These are phyloP conservation scores for Puntigrus tetrazona DNA, from an alignment of 2,113 vertebrate species.

Conservation along the genomic window DNA sequence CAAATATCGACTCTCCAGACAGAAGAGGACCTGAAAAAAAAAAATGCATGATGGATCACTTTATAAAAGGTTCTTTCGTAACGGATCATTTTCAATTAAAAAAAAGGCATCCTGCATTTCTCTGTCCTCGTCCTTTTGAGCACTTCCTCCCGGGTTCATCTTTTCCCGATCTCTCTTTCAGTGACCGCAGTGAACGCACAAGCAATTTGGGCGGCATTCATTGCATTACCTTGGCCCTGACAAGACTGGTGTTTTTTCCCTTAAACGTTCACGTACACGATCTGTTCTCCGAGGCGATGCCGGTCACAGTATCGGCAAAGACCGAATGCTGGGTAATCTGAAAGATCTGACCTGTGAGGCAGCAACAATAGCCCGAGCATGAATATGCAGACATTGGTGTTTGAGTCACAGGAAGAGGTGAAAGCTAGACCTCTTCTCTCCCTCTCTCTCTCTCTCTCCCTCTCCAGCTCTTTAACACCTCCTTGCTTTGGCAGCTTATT, in stretches of 20 bases:
- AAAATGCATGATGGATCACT: constrained; percentile 30
- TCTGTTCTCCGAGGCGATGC: neutral
- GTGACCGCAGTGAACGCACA: neutral
- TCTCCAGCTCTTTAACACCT: constrained; percentile 10
- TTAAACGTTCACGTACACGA: neutral
- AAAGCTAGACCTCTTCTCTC: neutral
- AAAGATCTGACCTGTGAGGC: constrained; percentile 8
- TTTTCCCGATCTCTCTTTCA: constrained; percentile 2
- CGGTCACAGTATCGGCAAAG: neutral
- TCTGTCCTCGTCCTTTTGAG: constrained; percentile 2
- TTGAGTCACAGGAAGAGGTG: constrained; percentile 18
- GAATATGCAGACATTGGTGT: neutral
- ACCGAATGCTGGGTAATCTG: constrained; percentile 12
- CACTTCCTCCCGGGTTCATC: neutral
- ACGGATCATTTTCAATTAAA: constrained; percentile 27
- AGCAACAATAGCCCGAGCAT: constrained; percentile 19
- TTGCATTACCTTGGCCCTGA: neutral
- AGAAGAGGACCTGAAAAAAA: neutral
- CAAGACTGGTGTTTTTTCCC: neutral
- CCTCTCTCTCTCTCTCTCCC: neutral
- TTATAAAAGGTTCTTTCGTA: constrained; percentile 24
- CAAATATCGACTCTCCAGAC: constrained; percentile 44
- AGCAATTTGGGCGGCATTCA: neutral
- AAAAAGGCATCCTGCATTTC: constrained; percentile 19
- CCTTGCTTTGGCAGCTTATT: neutral